Conservation (phyloP, 2,113 vertebrate species). For the Probosciger aterrimus region DNA sequence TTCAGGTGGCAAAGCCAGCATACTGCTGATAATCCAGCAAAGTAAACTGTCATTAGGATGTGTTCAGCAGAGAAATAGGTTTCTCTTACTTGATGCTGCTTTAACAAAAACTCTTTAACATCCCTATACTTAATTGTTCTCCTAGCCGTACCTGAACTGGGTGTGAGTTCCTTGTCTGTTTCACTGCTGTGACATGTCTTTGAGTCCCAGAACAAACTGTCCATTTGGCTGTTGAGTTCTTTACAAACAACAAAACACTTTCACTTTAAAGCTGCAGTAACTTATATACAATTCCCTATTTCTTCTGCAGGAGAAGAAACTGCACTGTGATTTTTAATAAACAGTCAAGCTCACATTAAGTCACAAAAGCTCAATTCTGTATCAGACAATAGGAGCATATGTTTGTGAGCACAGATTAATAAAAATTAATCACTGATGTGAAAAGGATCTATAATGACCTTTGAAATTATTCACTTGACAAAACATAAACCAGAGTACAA, state of each 20-base stretch:
- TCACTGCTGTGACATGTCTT: background rate
- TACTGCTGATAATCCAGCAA: constrained; percentile 60
- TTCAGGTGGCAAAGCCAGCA: constrained; percentile 70
- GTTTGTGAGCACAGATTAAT: background rate
- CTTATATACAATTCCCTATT: background rate
- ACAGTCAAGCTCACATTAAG: background rate
- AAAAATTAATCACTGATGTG: constrained; percentile 4
- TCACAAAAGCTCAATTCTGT: background rate
- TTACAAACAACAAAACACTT: background rate
- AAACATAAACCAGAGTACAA: background rate
- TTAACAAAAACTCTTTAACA: background rate
- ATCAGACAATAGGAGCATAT: background rate
- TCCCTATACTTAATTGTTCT: background rate
- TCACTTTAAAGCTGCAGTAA: background rate
- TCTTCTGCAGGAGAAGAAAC: background rate
- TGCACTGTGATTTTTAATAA: constrained; percentile 26
- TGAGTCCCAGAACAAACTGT: background rate
- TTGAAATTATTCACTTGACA: background rate
- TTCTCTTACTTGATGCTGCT: constrained; percentile 26
- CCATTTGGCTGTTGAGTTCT: background rate
- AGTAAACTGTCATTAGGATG: constrained; percentile 68
- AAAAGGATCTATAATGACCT: constrained; percentile 9
- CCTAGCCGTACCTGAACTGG: background rate
- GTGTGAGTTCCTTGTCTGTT: background rate
- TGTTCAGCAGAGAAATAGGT: constrained; percentile 40